These are phyloP conservation scores for Macaca mulatta DNA, from an alignment of 2,113 vertebrate species.

Conservation along the genomic window DNA sequence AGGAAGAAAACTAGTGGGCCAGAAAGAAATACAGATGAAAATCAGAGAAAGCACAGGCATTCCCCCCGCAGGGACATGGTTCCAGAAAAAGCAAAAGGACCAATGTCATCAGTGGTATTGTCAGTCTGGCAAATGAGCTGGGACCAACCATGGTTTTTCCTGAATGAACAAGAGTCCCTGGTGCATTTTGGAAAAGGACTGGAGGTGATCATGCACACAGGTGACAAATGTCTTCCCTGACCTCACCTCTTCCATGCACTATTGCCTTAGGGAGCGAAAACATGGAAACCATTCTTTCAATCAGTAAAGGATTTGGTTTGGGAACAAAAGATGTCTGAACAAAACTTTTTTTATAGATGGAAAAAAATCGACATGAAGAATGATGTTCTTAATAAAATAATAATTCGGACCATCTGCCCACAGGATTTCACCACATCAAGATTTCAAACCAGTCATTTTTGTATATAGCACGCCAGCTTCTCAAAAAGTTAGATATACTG, in stretches of 20 bases:
- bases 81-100: neutral
- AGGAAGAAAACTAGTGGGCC: neutral
- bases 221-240: neutral
- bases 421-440: neutral
- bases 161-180: neutral
- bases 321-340: neutral
- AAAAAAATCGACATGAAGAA: neutral
- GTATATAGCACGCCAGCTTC: neutral
- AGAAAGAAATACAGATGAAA: neutral
- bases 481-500: neutral
- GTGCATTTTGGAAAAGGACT: neutral
- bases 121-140: neutral
- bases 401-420: slow-evolving; percentile 6
- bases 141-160: neutral
- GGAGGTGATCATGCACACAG: neutral
- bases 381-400: slow-evolving; percentile 35
- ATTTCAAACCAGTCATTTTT: slow-evolving; percentile 8
- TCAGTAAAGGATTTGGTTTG: neutral
- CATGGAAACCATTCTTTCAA: neutral
- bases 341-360: neutral
- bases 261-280: neutral
- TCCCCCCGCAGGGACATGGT: neutral
- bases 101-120: neutral
- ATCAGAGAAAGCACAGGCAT: neutral
- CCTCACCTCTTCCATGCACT: neutral